Conservation (phyloP, 2,888 invertebrate genomes). For the Bellardia bayeri region DNA sequence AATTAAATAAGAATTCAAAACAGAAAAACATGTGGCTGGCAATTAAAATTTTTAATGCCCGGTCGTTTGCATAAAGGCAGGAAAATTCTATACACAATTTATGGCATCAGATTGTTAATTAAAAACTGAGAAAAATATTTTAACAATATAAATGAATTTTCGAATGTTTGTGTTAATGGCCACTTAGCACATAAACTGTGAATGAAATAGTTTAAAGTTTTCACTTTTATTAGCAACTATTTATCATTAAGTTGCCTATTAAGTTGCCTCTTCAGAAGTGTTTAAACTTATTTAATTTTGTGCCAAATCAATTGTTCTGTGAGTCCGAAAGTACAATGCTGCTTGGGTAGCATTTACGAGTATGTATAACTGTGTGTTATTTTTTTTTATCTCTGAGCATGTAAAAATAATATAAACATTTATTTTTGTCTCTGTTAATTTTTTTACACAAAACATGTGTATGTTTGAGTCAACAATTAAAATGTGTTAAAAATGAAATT, state of each 20-base stretch:
- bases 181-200: too few relatives aligned
- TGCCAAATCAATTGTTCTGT: not conserved
- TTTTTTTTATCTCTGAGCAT: constrained; percentile 17
- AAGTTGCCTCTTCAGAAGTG: too few relatives aligned
- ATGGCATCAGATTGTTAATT: not conserved
- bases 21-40: not conserved
- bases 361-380: not conserved
- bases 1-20: not conserved
- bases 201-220: too few relatives aligned
- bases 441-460: constrained; percentile 56
- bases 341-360: not conserved
- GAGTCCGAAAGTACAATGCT: constrained; percentile 3
- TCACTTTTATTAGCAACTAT: too few relatives aligned
- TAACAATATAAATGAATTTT: too few relatives aligned
- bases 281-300: not conserved
- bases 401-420: not conserved
- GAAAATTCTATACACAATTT: not conserved
- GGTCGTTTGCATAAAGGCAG: not conserved
- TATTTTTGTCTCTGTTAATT: not conserved
- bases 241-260: too few relatives aligned
- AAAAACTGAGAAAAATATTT: not conserved
- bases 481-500: constrained; percentile 66
- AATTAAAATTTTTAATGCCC: not conserved
- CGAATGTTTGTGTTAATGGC: too few relatives aligned
- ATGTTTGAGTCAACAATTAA: constrained; percentile 69